Conservation (phyloP, 1,140 invertebrate genomes). For the Daktulosphaira vitifoliae region DNA sequence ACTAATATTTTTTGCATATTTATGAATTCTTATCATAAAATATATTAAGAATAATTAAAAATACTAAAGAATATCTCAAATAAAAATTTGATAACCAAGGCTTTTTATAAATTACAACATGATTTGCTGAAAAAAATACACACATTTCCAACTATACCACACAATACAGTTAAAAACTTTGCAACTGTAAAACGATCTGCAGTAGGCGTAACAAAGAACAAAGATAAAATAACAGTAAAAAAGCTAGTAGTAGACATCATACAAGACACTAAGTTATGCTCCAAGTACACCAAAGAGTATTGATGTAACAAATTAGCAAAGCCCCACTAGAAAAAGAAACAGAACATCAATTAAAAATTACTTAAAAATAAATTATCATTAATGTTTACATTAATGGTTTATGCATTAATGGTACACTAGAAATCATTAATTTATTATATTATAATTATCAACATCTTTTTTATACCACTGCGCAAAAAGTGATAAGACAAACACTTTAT, state of each 20-base stretch:
- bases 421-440: too few relatives aligned
- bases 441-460: too few relatives aligned
- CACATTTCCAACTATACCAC: slow-evolving; percentile 61
- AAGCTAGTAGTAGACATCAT: slow-evolving; percentile 73
- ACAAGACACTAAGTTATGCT: slow-evolving; percentile 68
- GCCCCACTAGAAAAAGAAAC: slow-evolving; percentile 61
- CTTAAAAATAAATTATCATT: slow-evolving; percentile 35
- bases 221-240: slow-evolving; percentile 71
- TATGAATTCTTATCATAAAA: too few relatives aligned
- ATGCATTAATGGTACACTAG: too few relatives aligned
- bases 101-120: too few relatives aligned
- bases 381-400: too few relatives aligned
- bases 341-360: slow-evolving; percentile 32
- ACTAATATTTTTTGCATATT: too few relatives aligned
- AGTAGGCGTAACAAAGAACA: slow-evolving; percentile 66
- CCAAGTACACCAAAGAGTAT: slow-evolving; percentile 62
- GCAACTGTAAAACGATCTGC: slow-evolving; percentile 71
- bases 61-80: too few relatives aligned
- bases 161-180: slow-evolving; percentile 65
- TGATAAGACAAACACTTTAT: too few relatives aligned
- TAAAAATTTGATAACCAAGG: too few relatives aligned
- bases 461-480: too few relatives aligned
- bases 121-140: slow-evolving; percentile 29
- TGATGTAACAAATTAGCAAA: slow-evolving; percentile 73
- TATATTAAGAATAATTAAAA: too few relatives aligned